Evolutionary conservation across 2,888 invertebrate species (phyloP).

Genomic region (Caenorhabditis panamensis): DNA sequence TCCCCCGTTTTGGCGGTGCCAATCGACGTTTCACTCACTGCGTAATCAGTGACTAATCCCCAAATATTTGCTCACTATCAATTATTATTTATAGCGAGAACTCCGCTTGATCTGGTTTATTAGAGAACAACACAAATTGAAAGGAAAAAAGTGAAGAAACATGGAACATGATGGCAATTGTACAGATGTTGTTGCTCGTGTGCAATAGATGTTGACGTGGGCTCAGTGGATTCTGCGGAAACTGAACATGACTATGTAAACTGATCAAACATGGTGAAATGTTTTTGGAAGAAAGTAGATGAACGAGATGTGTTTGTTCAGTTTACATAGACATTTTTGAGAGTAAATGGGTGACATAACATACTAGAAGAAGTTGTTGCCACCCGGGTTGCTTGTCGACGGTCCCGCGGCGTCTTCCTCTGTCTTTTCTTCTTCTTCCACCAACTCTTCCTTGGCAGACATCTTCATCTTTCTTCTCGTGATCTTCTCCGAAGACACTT

Average conservation of each 20-base stretch:
- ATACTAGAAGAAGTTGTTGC: conserved; percentile 22
- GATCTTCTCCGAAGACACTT: background rate
- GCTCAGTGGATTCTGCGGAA: conserved; percentile 36
- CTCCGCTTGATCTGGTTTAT: background rate
- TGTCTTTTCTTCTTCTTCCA: background rate
- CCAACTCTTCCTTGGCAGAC: background rate
- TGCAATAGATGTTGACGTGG: background rate
- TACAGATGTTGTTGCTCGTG: conserved; percentile 1
- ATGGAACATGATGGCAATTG: background rate
- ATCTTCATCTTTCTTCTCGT: background rate
- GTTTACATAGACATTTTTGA: background rate
- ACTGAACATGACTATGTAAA: conserved; percentile 16
- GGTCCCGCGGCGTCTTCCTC: background rate
- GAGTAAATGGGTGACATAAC: background rate
- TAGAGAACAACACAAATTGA: background rate
- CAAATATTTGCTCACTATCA: conserved; percentile 23
- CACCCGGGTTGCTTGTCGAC: background rate
- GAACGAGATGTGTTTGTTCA: background rate
- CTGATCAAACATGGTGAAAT: background rate
- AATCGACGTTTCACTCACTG: background rate
- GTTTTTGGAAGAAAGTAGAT: background rate
- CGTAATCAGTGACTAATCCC: conserved; percentile 26
- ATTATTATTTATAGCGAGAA: background rate
- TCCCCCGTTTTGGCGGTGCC: background rate
- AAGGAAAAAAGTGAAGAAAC: background rate